Conservation (phyloP, 2,797 vertebrate genomes). For the Amblyopsis hoosieri region DNA sequence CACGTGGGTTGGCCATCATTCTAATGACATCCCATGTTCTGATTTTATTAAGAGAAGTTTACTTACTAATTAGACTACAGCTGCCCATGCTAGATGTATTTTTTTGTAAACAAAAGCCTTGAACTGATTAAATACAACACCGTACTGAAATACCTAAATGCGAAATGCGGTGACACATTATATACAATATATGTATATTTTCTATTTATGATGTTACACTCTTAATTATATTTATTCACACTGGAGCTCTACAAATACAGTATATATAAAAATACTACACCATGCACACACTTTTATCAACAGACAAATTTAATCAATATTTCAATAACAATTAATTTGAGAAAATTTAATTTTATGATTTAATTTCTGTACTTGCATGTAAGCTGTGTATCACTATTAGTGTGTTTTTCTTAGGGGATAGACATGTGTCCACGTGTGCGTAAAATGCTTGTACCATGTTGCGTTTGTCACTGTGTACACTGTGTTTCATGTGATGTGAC, state of each 20-base stretch:
- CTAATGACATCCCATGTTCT: slow-evolving; percentile 1
- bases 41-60: slow-evolving; percentile 3
- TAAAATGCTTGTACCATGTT: neutral
- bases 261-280: neutral
- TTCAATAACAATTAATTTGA: neutral
- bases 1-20: slow-evolving; percentile 11
- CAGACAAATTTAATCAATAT: neutral
- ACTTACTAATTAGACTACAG: neutral
- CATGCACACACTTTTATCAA: neutral
- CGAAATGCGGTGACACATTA: slow-evolving; percentile 12
- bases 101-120: slow-evolving; percentile 42
- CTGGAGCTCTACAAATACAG: neutral
- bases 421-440: neutral
- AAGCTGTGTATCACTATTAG: slow-evolving; percentile 2
- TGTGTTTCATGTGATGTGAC: slow-evolving; percentile 15
- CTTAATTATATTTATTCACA: slow-evolving; percentile 13
- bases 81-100: neutral
- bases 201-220: neutral
- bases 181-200: slow-evolving; percentile 15
- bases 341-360: neutral
- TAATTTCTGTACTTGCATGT: neutral
- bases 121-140: slow-evolving; percentile 17
- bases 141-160: slow-evolving; percentile 19
- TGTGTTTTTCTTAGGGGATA: neutral
- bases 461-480: neutral